Percentiles rank a stretch among this genome's conserved stretches.
Evolutionary conservation across 2,113 vertebrate species (phyloP).

Genomic region (Chionodraco myersi): DNA sequence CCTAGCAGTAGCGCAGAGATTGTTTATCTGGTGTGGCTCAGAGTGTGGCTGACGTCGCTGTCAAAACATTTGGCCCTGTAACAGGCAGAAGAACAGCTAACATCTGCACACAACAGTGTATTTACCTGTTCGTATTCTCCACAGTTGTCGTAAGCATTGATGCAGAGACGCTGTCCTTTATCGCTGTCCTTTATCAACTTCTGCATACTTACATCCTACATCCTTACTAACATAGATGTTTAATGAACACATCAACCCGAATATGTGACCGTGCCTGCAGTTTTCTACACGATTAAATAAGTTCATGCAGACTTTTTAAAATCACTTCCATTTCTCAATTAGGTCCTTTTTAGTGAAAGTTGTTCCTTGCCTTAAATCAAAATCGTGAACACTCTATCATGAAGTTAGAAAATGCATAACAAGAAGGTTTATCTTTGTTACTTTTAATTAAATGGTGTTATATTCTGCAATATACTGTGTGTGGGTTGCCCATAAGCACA

Average conservation of each 20-base stretch:
- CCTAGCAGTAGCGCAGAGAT: conserved; percentile 53
- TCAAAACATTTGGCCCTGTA: conserved; percentile 52
- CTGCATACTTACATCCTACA: not conserved
- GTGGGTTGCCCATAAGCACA: not conserved
- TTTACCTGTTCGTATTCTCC: not conserved
- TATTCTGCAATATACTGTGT: not conserved
- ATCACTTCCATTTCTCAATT: too few species aligned
- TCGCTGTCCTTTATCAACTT: not conserved
- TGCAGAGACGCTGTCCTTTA: not conserved
- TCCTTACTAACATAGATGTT: not conserved
- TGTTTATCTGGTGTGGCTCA: conserved; percentile 58
- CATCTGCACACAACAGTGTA: not conserved
- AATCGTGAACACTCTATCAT: too few species aligned
- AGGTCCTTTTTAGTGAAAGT: not conserved
- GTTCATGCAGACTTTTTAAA: too few species aligned
- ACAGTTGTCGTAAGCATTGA: not conserved
- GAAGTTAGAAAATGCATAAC: not conserved
- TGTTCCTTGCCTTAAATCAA: not conserved
- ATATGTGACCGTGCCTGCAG: not conserved
- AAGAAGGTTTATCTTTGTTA: not conserved
- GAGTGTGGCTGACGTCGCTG: conserved; percentile 43
- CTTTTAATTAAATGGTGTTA: not conserved
- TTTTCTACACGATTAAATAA: too few species aligned
- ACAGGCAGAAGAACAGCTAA: not conserved
- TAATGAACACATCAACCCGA: not conserved